These are phyloP conservation scores for Morpho achilles DNA, from an alignment of 2,888 invertebrate genomes.

Conservation along the genomic window DNA sequence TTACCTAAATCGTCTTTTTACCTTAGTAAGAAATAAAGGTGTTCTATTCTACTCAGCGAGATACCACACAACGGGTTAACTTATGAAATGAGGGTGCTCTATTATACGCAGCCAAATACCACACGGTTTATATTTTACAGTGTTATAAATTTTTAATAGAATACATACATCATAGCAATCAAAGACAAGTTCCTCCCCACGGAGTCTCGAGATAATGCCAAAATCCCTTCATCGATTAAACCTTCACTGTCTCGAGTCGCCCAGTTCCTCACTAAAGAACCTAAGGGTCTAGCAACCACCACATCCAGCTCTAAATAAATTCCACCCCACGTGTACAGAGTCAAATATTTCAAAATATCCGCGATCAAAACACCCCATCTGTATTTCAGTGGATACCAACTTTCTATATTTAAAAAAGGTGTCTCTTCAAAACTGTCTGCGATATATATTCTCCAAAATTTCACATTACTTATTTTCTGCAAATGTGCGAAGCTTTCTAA, in stretches of 20 bases:
- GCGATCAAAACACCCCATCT: constrained; percentile 79
- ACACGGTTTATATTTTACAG: no score
- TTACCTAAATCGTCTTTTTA: no score
- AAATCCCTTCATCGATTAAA: constrained; percentile 82
- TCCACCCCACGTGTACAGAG: constrained; percentile 87
- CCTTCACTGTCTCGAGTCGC: constrained; percentile 79
- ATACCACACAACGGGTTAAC: no score
- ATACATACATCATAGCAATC: constrained; percentile 34
- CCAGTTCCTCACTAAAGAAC: constrained; percentile 77
- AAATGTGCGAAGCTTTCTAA: constrained; percentile 35
- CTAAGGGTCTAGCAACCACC: constrained; percentile 81
- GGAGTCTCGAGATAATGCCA: constrained; percentile 73
- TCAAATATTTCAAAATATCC: constrained; percentile 82
- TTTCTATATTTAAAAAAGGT: constrained; percentile 77
- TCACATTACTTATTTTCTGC: constrained; percentile 67
- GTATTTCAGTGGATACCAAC: constrained; percentile 68
- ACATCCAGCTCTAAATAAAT: constrained; percentile 88
- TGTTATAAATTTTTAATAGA: background rate
- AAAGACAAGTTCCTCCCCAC: constrained; percentile 38
- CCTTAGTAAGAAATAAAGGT: no score
- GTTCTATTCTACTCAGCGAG: no score
- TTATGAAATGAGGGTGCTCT: no score
- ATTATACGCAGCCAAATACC: no score
- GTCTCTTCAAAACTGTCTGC: constrained; percentile 73
- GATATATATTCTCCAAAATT: constrained; percentile 69